These are phyloP conservation scores for Spinus pinus DNA, from an alignment of 2,797 vertebrate species.

Conservation along the genomic window DNA sequence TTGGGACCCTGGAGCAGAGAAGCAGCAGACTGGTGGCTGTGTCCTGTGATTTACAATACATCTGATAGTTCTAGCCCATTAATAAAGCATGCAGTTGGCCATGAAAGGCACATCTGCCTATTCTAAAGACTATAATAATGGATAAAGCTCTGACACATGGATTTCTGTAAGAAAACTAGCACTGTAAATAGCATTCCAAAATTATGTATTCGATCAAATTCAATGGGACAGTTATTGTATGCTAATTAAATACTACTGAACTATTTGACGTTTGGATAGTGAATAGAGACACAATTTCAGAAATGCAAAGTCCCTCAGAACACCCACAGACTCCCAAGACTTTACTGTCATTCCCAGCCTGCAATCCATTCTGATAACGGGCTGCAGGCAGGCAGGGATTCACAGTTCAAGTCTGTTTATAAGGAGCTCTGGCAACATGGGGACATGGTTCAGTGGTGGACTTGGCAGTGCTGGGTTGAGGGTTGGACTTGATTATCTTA, in stretches of 20 bases:
- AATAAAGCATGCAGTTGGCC: slow-evolving; percentile 52
- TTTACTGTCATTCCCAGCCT: background rate
- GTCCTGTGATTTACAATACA: slow-evolving; percentile 21
- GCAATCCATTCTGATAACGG: background rate
- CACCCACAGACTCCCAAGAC: slow-evolving; percentile 4
- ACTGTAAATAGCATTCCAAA: slow-evolving; percentile 57
- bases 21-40: background rate
- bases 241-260: slow-evolving; percentile 64
- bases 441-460: background rate
- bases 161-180: slow-evolving; percentile 48
- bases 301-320: slow-evolving; percentile 1
- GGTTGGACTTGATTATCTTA: background rate
- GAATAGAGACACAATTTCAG: background rate
- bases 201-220: slow-evolving; percentile 46
- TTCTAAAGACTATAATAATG: slow-evolving; percentile 29
- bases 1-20: background rate
- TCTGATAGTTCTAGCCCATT: slow-evolving; percentile 39
- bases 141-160: slow-evolving; percentile 53
- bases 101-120: slow-evolving; percentile 55
- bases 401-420: background rate
- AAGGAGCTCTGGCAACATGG: background rate
- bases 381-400: background rate
- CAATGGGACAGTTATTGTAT: slow-evolving; percentile 64
- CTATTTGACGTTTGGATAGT: background rate
- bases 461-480: background rate